Percentiles rank a stretch among this genome's conserved stretches.
phyloP scores from a whole-genome alignment of 2,113 vertebrate genomes.

The Merops nubicus region DNA sequence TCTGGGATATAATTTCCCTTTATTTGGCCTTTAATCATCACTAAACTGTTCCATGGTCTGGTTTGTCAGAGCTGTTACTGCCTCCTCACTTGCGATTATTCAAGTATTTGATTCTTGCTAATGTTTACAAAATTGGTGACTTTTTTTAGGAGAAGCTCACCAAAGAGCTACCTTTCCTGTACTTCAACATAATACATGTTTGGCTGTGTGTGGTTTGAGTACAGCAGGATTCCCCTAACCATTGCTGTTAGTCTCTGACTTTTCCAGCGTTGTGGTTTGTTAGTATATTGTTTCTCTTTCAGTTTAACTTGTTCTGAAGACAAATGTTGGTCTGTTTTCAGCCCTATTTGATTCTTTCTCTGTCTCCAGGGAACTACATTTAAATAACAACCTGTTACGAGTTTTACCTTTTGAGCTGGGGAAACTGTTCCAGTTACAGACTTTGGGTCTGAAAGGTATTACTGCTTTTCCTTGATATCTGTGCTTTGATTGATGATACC shows the following conservation, averaged over 20 bases:
- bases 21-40: background rate
- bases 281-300: background rate
- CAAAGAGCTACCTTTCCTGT: background rate
- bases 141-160: background rate
- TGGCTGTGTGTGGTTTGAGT: background rate
- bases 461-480: constrained; percentile 30
- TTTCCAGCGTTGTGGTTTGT: background rate
- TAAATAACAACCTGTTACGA: constrained; percentile 99
- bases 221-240: background rate
- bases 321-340: constrained; percentile 31
- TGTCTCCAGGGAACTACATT: constrained; percentile 96
- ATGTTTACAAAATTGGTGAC: background rate
- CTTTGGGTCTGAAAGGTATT: constrained; percentile 98
- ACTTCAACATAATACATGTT: background rate
- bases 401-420: constrained; percentile 99
- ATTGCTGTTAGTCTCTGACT: background rate
- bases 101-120: constrained; percentile 1
- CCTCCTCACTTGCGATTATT: background rate
- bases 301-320: background rate
- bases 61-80: background rate
- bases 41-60: background rate
- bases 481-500: background rate
- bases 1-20: background rate
- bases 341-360: constrained; percentile 64
- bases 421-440: constrained; percentile 99